Conservation (phyloP, 2,113 vertebrate species). For the Sitta europaea region DNA sequence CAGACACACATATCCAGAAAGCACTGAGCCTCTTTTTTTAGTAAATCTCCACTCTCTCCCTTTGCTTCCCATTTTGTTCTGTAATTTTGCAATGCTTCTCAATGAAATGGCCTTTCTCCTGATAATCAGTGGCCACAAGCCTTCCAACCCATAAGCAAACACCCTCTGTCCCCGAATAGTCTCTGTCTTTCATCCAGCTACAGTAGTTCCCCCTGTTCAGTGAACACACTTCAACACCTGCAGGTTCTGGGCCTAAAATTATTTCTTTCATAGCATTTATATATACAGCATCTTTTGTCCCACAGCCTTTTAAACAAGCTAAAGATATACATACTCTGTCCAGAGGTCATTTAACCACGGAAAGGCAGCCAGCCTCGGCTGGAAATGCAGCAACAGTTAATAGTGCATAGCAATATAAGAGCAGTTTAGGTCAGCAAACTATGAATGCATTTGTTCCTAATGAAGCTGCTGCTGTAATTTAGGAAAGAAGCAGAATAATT, state of each 20-base stretch:
- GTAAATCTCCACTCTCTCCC: neutral
- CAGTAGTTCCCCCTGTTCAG: neutral
- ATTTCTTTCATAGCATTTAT: neutral
- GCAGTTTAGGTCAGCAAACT: constrained; percentile 37
- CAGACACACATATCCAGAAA: neutral
- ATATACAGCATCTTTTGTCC: neutral
- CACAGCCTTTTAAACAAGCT: neutral
- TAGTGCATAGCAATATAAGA: neutral
- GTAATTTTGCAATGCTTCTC: neutral
- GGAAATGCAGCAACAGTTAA: constrained; percentile 5
- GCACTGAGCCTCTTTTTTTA: neutral
- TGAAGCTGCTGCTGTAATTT: constrained; percentile 13
- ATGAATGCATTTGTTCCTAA: neutral
- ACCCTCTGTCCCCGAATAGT: neutral
- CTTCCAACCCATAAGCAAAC: neutral
- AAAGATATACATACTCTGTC: neutral
- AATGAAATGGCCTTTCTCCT: neutral
- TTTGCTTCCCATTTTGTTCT: neutral
- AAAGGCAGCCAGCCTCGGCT: neutral
- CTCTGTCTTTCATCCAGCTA: neutral
- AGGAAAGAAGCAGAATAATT: constrained; percentile 28
- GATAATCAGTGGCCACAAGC: neutral
- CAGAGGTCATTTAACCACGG: neutral
- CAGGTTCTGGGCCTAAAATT: neutral
- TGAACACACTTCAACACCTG: neutral